Evolutionary conservation across 2,797 vertebrate species (phyloP).

Genomic region (Zalophus californianus): DNA sequence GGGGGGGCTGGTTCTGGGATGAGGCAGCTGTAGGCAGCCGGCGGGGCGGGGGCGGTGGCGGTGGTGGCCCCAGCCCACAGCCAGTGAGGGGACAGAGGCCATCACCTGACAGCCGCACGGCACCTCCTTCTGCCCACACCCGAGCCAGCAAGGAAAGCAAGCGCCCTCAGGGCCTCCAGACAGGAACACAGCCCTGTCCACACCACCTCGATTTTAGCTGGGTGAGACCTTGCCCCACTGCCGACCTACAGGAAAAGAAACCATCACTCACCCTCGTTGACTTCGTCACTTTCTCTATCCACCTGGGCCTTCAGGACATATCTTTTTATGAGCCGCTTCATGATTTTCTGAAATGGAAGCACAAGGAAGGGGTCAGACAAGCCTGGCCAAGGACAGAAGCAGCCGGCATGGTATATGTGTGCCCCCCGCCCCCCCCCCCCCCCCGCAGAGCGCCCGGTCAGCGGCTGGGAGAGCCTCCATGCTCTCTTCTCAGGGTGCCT

Average conservation of each 20-base stretch:
- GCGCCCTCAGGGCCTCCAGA: not conserved
- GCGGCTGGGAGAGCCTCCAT: too few species aligned
- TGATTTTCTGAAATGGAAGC: slow-evolving; percentile 93
- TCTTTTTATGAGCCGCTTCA: slow-evolving; percentile 98
- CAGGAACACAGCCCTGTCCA: not conserved
- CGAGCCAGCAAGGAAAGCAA: rapidly evolving
- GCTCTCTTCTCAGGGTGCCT: not conserved
- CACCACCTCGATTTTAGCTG: rapidly evolving
- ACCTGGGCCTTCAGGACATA: slow-evolving; percentile 98
- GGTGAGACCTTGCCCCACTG: not conserved
- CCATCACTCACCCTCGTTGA: slow-evolving; percentile 95
- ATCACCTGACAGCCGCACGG: rapidly evolving
- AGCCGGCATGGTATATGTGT: rapidly evolving
- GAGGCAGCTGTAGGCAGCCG: rapidly evolving
- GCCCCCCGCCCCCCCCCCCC: too few species aligned
- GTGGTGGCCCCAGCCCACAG: not conserved
- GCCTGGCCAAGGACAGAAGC: not conserved
- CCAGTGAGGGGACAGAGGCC: not conserved
- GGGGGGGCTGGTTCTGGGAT: not conserved
- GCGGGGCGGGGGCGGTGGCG: rapidly evolving
- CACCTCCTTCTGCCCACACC: not conserved
- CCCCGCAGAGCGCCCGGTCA: rapidly evolving
- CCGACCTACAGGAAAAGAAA: rapidly evolving
- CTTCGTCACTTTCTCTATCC: slow-evolving; percentile 97
- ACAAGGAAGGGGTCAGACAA: slow-evolving; percentile 16